Conservation (phyloP, 2,113 vertebrate species). For the Capreolus pygargus region DNA sequence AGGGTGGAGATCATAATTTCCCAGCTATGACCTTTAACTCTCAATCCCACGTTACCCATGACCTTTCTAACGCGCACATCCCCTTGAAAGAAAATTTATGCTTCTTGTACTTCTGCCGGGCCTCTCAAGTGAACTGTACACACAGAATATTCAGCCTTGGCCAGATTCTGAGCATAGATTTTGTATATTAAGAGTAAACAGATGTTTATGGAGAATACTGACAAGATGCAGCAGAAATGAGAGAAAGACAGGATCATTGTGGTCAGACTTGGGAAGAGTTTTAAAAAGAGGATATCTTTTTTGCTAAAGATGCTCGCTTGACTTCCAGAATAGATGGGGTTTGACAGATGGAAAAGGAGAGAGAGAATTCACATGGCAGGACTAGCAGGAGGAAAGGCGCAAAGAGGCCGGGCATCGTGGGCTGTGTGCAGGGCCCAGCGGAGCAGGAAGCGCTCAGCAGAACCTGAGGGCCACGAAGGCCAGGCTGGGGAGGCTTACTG, state of each 20-base stretch:
- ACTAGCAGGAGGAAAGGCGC: background rate
- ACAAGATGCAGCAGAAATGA: background rate
- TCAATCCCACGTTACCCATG: background rate
- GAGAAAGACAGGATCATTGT: background rate
- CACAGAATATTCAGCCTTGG: background rate
- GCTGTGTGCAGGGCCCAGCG: background rate
- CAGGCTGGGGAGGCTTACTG: no score
- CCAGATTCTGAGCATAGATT: background rate
- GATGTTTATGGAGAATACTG: background rate
- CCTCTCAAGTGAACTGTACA: background rate
- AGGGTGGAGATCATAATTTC: constrained; percentile 8
- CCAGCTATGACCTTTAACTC: constrained; percentile 38
- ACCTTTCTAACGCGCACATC: constrained; percentile 20
- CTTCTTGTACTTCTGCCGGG: background rate
- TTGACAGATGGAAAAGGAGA: background rate
- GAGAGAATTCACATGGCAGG: background rate
- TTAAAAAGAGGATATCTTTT: background rate
- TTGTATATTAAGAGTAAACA: background rate
- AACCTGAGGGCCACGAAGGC: background rate
- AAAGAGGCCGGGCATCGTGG: background rate
- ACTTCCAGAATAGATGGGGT: background rate
- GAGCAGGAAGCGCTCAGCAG: fast-evolving
- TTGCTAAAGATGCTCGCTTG: background rate
- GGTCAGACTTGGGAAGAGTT: background rate
- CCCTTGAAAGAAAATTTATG: constrained; percentile 31